These are phyloP conservation scores for Aporophyla nigra DNA, from an alignment of 2,888 invertebrate genomes.

Conservation along the genomic window DNA sequence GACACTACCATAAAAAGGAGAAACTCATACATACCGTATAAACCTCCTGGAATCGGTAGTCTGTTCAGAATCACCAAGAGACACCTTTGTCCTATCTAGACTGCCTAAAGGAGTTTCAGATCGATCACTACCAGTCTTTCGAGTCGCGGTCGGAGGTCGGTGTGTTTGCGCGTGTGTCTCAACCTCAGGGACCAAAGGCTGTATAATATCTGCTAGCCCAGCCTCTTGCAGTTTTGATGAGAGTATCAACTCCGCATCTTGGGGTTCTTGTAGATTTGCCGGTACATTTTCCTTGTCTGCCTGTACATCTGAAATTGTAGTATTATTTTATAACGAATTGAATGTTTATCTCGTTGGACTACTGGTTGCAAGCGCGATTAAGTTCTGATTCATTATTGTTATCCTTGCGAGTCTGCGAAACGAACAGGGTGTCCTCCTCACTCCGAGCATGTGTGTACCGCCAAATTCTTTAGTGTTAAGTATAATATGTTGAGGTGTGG, in stretches of 20 bases:
- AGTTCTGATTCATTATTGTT: not conserved
- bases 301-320: slow-evolving; percentile 59
- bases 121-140: slow-evolving; percentile 68
- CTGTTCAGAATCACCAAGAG: slow-evolving; percentile 82
- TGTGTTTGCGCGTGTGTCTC: slow-evolving; percentile 39
- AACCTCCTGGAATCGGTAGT: slow-evolving; percentile 82
- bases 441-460: not conserved
- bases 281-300: slow-evolving; percentile 81
- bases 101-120: slow-evolving; percentile 85
- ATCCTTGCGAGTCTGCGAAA: not conserved
- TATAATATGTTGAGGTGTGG: not conserved
- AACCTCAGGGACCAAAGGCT: slow-evolving; percentile 19
- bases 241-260: slow-evolving; percentile 68
- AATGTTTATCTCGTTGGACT: not conserved
- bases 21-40: slow-evolving; percentile 75
- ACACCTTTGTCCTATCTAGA: slow-evolving; percentile 85
- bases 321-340: not conserved
- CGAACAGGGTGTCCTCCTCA: not conserved
- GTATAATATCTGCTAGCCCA: slow-evolving; percentile 76
- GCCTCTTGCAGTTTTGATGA: slow-evolving; percentile 77
- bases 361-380: not conserved
- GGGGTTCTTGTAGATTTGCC: slow-evolving; percentile 63
- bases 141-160: slow-evolving; percentile 21
- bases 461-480: not conserved
- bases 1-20: not conserved